Conservation (phyloP, 2,888 invertebrate genomes). For the Melikaiella ostensackeni region DNA sequence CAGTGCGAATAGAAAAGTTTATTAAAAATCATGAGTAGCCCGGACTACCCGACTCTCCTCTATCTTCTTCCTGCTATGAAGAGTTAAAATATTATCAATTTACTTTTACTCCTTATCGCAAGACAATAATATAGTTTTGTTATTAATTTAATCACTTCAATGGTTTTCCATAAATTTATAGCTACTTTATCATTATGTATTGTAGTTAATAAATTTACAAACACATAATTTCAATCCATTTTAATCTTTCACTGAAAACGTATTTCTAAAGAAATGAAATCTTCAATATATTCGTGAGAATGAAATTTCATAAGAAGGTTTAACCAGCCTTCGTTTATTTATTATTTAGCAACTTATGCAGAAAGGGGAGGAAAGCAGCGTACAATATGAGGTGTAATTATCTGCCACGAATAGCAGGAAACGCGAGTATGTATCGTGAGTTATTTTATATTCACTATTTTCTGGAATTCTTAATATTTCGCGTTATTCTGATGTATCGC, state of each 20-base stretch:
- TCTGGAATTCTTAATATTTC: neutral
- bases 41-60: no score
- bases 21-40: neutral
- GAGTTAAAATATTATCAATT: neutral
- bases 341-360: slow-evolving; percentile 9
- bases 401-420: neutral
- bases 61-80: neutral
- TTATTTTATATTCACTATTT: slow-evolving; percentile 30
- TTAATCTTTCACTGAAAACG: neutral
- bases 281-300: neutral
- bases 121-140: no score
- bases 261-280: neutral
- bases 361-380: neutral
- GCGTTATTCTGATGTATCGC: neutral
- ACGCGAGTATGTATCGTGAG: neutral
- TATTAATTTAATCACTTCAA: neutral
- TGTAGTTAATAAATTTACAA: neutral
- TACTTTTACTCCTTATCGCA: neutral
- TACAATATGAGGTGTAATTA: slow-evolving; percentile 10
- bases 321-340: slow-evolving; percentile 16
- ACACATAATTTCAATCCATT: neutral
- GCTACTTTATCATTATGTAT: neutral
- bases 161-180: neutral
- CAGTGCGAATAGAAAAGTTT: no score
- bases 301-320: slow-evolving; percentile 1